Base-by-base conservation (phyloP, 1,140 invertebrate species). In the Nomia melanderi region DNA sequence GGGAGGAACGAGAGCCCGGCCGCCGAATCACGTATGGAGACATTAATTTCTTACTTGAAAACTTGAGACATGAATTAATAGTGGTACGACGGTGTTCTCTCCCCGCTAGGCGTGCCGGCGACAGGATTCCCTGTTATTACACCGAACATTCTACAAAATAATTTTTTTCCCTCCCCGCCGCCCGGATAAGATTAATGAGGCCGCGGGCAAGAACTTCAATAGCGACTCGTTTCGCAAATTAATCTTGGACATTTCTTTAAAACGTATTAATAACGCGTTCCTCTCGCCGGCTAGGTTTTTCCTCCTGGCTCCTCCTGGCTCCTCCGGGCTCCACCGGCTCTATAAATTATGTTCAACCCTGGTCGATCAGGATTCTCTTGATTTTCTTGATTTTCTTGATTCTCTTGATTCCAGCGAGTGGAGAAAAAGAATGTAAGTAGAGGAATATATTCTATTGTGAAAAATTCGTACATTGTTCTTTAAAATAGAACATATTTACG, bases 231-330 rank as follows among this genome's bases (percentile, higher is more conserved):
- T 89, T 89, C 87, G 87, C 88, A 88, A 88, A 89, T 89, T 89
- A 89, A 89, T 89, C 88, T 89, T 88, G 85, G 85, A 83, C 82
- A 85, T 88, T 89, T 89, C 88, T 88, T 89, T 88, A 88, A 88
- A 88, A 84, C 86, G 82, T 86, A 88, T 89, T 89, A 87, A 88
- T 87, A 89, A 89, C 77, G 78, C 83, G 86, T 89, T 87, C 63
- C 60, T 59, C 62, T 36, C 59, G 41, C 29, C 31, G 31, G 41
- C 29, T 23, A 41, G 54, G 27, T 69, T 76, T 60, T 62, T 39
- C 50, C 0, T 36, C 8, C 12, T 6, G n/a, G 23, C 17, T 39
- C 50, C 0, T 36, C 8, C 12, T 6, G n/a, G 23, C 17, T n/a
- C n/a, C n/a, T n/a, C n/a, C 29, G 31, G 25, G 25, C 73, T 36